phyloP scores from a whole-genome alignment of 2,113 vertebrate genomes.

The Apodemus sylvaticus region DNA sequence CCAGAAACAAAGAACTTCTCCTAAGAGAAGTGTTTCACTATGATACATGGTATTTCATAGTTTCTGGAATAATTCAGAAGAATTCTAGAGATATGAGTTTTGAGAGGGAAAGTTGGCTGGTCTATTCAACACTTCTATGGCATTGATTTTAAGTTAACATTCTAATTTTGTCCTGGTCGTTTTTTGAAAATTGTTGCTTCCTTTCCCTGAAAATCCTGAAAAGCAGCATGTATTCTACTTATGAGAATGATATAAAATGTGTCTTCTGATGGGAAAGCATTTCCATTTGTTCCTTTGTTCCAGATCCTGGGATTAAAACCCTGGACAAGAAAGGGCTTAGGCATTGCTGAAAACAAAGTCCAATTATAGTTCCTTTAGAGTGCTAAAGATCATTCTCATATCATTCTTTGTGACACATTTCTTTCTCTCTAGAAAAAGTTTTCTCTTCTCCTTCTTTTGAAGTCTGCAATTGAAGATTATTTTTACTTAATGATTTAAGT shows the following conservation, averaged over 20 bases:
- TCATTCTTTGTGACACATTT: background rate
- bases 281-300: background rate
- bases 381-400: background rate
- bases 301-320: background rate
- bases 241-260: background rate
- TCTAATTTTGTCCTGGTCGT: background rate
- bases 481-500: background rate
- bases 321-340: background rate
- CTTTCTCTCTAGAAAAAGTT: background rate
- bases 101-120: background rate
- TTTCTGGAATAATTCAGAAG: background rate
- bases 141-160: background rate
- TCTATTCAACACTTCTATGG: background rate
- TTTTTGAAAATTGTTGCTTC: background rate
- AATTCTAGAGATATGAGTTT: background rate
- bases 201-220: background rate
- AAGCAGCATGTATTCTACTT: background rate
- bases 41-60: background rate
- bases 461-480: background rate
- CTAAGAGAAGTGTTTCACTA: background rate
- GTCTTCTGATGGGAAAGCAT: background rate
- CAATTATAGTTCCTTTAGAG: background rate
- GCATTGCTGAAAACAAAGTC: conserved; percentile 7
- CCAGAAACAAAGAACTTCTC: background rate
- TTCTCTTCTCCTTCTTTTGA: background rate